Evolutionary conservation across 2,888 invertebrate genomes (phyloP), one percentile per base, ranked within the genome.

Genomic region (Ophion ventricosus): DNA sequence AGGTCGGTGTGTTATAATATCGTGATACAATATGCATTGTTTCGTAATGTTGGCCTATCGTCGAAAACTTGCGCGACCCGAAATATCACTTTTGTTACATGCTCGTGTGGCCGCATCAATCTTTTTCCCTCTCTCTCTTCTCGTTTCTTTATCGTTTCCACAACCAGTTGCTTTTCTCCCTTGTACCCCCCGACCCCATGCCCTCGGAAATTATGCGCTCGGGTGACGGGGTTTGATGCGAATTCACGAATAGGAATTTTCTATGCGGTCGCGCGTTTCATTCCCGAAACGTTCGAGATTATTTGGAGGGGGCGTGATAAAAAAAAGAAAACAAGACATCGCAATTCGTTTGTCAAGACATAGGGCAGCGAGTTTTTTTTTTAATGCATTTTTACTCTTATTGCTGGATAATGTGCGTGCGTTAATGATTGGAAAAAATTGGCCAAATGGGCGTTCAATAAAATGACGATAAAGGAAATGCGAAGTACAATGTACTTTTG

Each of bases 11-110:
- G 35, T 5, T 74, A 54, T 49, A 54, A 29, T 43, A 43, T 61
- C 54, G 49, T 23, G 26, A 56, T 23, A 69, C 29, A n/a, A 54
- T 20, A 67, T 61, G 35, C 43, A 23, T 56, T 76, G 66, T 67
- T 64, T 61, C 61, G 54, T 79, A 72, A 79, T 72, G 43, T 57
- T 43, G 79, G 75, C 75, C 79, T 75, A 14, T 40, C 70, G 64
- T 64, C 63, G 43, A 69, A 35, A 75, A 75, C 49, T 40, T 23
- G 43, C 26, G 23, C 61, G 29, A 7, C n/a, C 61, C 26, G 23
- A 17, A 61, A 59, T 59, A 67, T 66, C 4, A 57, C 25, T 76
- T 67, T 66, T 25, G 17, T 5, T 23, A 17, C 17, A 54, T 20
- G 63, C 49, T 64, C 73, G 23, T 43, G 20, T 54, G 29, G 23